Evolutionary conservation across 2,888 invertebrate genomes (phyloP), one percentile per base, ranked within the genome.

Genomic region (Dasypolia templi): DNA sequence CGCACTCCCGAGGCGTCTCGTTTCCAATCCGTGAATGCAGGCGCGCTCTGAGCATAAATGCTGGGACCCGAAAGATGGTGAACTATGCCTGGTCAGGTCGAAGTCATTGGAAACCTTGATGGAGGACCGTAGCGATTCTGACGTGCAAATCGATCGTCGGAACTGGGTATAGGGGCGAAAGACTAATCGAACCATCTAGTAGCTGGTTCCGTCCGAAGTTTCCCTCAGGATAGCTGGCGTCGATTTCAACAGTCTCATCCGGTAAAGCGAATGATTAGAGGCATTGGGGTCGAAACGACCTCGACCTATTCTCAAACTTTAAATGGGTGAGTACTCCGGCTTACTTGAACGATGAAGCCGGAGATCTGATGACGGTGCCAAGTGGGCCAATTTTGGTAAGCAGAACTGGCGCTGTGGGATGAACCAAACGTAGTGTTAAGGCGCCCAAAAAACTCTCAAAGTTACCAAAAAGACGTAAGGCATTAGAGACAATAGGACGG

Each of bases 351-450:
- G 83, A 90, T 94, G 96, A 96, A 96, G 95, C 93, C 94, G 94
- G 94, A 93, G 94, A 90, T 92, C 92, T 93, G 94, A 96, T 95
- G 94, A 95, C 95, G 96, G 96, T 96, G 96, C 96, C 97, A 95
- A 97, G 97, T 97, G 97, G 97, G 97, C 97, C 97, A 97, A 93
- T 97, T 97, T 97, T 97, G 97, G 97, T 97, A 97, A 97, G 97
- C 97, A 97, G 97, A 97, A 97, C 97, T 97, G 97, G 97, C 97
- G 97, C 96, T 97, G 97, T 97, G 97, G 97, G 97, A 97, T 97
- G 97, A 97, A 97, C 97, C 97, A 96, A 97, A 97, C 97, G 97
- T 94, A 93, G 96, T 96, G 97, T 97, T 97, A 97, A 97, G 97
- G 97, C 96, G 97, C 97, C 97, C 91, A 95, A 97, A 94, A 94